These are phyloP conservation scores for Heliconius melpomene DNA, from an alignment of 1,140 invertebrate species.

Conservation along the genomic window DNA sequence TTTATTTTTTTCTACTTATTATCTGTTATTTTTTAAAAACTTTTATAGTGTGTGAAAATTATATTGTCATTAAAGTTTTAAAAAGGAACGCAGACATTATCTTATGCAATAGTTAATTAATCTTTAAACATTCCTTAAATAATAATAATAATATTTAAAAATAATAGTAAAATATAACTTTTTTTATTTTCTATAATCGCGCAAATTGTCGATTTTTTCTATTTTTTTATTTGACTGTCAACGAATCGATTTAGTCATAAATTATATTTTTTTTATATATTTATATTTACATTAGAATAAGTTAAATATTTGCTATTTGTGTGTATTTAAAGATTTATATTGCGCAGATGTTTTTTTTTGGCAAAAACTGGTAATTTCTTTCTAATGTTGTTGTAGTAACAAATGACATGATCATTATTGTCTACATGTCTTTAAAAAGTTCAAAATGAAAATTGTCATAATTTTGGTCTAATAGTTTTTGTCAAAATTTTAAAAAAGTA, in stretches of 20 bases:
- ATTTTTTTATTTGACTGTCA: conserved; percentile 10
- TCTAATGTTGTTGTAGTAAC: background rate
- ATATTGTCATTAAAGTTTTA: no score
- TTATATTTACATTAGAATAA: conserved; percentile 8
- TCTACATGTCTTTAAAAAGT: no score
- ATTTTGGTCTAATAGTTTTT: conserved; percentile 1
- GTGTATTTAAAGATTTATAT: conserved; percentile 24
- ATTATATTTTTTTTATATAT: conserved; percentile 5
- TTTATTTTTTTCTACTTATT: background rate
- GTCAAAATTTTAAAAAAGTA: conserved; percentile 13
- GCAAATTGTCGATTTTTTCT: conserved; percentile 13
- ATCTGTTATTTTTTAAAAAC: background rate
- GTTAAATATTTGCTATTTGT: conserved; percentile 11
- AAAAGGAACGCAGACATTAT: no score
- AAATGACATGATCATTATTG: background rate
- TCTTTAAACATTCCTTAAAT: conserved; percentile 26
- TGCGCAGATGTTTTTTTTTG: conserved; percentile 2
- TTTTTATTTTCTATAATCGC: conserved; percentile 7
- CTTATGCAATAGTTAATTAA: background rate
- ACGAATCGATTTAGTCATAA: background rate
- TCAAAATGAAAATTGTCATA: no score
- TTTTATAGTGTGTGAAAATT: no score
- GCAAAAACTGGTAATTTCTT: conserved; percentile 21
- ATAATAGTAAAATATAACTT: background rate
- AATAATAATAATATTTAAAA: background rate